Percentiles rank a stretch among this genome's conserved stretches.
Evolutionary conservation across 2,888 invertebrate genomes (phyloP).

Genomic region (Leptinotarsa juncta): DNA sequence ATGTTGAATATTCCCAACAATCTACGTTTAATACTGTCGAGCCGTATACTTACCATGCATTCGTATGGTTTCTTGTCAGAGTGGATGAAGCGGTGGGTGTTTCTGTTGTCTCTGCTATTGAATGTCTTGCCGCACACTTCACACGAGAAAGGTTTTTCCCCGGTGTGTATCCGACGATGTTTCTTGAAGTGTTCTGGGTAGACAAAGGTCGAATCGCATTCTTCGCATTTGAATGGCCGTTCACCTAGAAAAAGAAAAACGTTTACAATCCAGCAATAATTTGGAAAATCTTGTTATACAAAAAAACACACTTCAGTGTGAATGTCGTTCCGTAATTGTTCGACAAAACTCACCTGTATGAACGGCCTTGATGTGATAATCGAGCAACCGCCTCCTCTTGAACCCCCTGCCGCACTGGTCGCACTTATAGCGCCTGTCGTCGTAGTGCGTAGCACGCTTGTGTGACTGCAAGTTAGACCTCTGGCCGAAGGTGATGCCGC

Average conservation of each 20-base stretch:
- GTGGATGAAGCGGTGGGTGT: constrained; percentile 87
- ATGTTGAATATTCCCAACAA: too few relatives aligned
- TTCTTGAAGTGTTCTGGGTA: constrained; percentile 87
- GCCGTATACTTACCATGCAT: constrained; percentile 69
- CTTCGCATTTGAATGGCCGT: constrained; percentile 78
- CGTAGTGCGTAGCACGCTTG: constrained; percentile 81
- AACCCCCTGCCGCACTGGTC: constrained; percentile 78
- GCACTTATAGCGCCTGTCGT: constrained; percentile 72
- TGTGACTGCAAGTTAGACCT: constrained; percentile 85
- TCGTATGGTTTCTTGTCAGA: constrained; percentile 89
- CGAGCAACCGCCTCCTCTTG: constrained; percentile 77
- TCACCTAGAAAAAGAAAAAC: constrained; percentile 65
- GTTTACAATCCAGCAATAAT: background rate
- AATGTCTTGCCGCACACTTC: constrained; percentile 83
- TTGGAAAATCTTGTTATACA: background rate
- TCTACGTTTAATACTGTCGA: too few relatives aligned
- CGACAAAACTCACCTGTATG: constrained; percentile 70
- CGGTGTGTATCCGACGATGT: constrained; percentile 82
- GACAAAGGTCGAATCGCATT: constrained; percentile 83
- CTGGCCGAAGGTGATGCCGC: constrained; percentile 84
- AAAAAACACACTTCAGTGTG: background rate
- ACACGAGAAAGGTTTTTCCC: constrained; percentile 80
- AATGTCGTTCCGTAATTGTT: too few relatives aligned
- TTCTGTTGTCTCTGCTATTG: constrained; percentile 85
- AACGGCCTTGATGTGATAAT: constrained; percentile 84